A percentile compares a stretch with the other conserved stretches of the same genome.
These are phyloP conservation scores for Poeciliopsis occidentalis DNA, from an alignment of 2,113 vertebrate species.

Conservation along the genomic window DNA sequence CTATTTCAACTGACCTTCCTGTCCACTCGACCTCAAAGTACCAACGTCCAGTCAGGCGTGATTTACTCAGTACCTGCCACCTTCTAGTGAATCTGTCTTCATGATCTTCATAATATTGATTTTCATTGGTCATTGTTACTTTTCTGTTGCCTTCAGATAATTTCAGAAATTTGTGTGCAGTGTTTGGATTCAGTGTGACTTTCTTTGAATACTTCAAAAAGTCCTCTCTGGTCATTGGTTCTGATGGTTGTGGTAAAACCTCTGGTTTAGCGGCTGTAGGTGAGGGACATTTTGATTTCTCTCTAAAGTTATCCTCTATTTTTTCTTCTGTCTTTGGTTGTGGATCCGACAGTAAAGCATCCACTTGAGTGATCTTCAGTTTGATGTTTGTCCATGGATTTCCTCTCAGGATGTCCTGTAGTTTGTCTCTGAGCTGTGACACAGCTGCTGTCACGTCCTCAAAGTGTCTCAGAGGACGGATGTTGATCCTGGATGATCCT, in stretches of 20 bases:
- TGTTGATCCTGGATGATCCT: neutral
- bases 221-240: slow-evolving; percentile 9
- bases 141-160: slow-evolving; percentile 32
- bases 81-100: neutral
- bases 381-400: too few relatives aligned
- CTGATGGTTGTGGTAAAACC: neutral
- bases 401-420: neutral
- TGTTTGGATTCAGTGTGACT: slow-evolving; percentile 22
- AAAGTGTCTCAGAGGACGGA: neutral
- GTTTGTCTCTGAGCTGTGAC: neutral
- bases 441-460: neutral
- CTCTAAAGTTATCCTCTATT: too few relatives aligned
- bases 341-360: too few relatives aligned
- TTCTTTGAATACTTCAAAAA: neutral
- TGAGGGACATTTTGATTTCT: too few relatives aligned
- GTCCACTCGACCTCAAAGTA: slow-evolving; percentile 35
- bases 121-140: accelerated
- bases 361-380: too few relatives aligned
- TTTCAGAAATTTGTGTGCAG: accelerated
- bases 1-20: accelerated
- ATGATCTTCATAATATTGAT: neutral
- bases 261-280: too few relatives aligned
- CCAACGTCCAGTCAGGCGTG: neutral
- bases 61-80: slow-evolving; percentile 18
- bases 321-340: too few relatives aligned